These are phyloP conservation scores for Natator depressus DNA, from an alignment of 2,113 vertebrate species.

Conservation along the genomic window DNA sequence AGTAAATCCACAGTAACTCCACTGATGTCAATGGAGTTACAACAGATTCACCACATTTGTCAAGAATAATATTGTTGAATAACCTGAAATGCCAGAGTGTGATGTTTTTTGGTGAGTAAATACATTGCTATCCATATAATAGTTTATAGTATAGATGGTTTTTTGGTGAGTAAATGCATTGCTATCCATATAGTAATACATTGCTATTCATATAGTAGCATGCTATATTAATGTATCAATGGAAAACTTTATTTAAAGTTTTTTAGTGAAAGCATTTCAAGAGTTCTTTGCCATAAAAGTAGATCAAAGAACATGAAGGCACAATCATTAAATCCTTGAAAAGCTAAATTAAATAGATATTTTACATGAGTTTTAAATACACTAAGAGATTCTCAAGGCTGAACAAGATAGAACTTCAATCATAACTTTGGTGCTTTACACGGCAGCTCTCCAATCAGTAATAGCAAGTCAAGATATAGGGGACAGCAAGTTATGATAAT, in stretches of 20 bases:
- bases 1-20: neutral
- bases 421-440: slow-evolving; percentile 9
- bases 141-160: no score
- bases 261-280: neutral
- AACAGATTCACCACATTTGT: neutral
- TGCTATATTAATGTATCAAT: neutral
- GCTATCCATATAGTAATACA: neutral
- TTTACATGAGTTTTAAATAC: neutral
- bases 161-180: neutral
- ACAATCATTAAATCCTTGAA: slow-evolving; percentile 4
- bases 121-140: neutral
- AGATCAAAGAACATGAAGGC: neutral
- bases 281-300: neutral
- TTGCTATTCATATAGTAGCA: neutral
- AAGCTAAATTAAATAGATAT: neutral
- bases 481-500: fast-evolving
- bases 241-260: neutral
- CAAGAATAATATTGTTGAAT: neutral
- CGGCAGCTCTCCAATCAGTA: neutral
- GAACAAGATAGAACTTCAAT: neutral
- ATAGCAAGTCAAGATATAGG: slow-evolving; percentile 4
- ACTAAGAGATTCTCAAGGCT: neutral
- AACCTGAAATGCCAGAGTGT: neutral
- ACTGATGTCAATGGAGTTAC: neutral
- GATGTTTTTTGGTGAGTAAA: neutral